These are phyloP conservation scores for Drosophila anomalata DNA, from an alignment of 2,888 invertebrate species.

Conservation along the genomic window DNA sequence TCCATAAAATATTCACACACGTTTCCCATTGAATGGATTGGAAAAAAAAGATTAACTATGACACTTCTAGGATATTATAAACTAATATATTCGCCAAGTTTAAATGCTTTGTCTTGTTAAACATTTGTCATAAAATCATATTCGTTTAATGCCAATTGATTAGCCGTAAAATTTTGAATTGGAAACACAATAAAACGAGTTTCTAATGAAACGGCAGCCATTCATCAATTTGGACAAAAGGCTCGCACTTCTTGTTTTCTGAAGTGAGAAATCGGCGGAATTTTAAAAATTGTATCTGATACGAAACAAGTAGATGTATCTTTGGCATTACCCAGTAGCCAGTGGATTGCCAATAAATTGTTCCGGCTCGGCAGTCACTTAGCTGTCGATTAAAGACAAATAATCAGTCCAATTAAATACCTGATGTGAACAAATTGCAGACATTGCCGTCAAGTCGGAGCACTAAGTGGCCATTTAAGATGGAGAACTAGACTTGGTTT, in stretches of 20 bases:
- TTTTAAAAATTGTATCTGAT: neutral
- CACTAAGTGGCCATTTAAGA: conserved; percentile 1
- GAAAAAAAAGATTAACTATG: neutral
- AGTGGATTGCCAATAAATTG: neutral
- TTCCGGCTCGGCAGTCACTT: neutral
- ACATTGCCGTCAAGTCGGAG: neutral
- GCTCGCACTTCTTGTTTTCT: neutral
- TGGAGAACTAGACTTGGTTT: conserved; percentile 20
- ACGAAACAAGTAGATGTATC: neutral
- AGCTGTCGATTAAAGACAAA: neutral
- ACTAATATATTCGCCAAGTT: neutral
- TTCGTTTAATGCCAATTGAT: neutral
- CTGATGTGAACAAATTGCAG: conserved; percentile 10
- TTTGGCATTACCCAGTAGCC: neutral
- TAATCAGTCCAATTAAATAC: conserved; percentile 12
- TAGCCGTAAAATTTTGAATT: conserved; percentile 7
- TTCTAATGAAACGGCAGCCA: neutral
- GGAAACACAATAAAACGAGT: neutral
- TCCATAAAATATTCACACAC: neutral
- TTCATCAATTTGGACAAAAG: neutral
- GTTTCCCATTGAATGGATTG: neutral
- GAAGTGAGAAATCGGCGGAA: too few relatives aligned
- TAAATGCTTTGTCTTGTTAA: neutral
- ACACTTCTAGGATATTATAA: neutral
- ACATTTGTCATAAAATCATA: neutral